Evolutionary conservation across 1,140 invertebrate species (phyloP).

Genomic region (Bombus sibiricus): DNA sequence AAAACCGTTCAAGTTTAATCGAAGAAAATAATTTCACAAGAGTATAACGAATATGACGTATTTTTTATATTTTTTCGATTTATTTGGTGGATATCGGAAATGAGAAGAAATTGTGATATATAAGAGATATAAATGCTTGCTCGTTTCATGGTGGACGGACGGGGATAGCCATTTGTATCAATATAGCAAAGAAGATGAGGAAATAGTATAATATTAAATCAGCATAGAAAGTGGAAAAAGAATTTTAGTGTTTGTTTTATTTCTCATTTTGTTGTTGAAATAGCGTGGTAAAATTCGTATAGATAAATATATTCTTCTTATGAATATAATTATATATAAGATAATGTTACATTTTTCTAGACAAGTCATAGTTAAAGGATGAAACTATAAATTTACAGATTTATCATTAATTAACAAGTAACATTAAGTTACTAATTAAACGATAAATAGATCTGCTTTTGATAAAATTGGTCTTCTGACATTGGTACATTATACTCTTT

Average conservation of each 20-base stretch:
- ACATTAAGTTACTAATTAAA: too few relatives aligned
- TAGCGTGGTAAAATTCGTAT: not conserved
- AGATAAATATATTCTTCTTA: not conserved
- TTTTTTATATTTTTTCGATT: not conserved
- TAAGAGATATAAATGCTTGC: not conserved
- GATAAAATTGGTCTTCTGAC: too few relatives aligned
- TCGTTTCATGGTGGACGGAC: not conserved
- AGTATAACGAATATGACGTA: too few relatives aligned
- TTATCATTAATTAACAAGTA: not conserved
- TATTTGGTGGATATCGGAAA: not conserved
- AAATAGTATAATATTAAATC: not conserved
- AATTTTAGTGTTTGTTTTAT: not conserved
- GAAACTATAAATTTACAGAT: not conserved
- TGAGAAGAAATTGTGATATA: too few relatives aligned
- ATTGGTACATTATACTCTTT: too few relatives aligned
- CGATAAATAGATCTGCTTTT: too few relatives aligned
- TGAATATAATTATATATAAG: not conserved
- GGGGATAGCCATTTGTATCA: constrained; percentile 7
- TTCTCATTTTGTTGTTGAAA: not conserved
- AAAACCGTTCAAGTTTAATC: not conserved
- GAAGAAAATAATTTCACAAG: not conserved
- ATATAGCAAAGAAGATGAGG: not conserved
- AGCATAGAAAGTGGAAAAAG: not conserved
- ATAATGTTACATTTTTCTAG: not conserved
- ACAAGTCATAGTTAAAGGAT: not conserved